These are phyloP conservation scores for Micropoecilia bifurca DNA, from an alignment of 2,797 vertebrate genomes.

Conservation along the genomic window DNA sequence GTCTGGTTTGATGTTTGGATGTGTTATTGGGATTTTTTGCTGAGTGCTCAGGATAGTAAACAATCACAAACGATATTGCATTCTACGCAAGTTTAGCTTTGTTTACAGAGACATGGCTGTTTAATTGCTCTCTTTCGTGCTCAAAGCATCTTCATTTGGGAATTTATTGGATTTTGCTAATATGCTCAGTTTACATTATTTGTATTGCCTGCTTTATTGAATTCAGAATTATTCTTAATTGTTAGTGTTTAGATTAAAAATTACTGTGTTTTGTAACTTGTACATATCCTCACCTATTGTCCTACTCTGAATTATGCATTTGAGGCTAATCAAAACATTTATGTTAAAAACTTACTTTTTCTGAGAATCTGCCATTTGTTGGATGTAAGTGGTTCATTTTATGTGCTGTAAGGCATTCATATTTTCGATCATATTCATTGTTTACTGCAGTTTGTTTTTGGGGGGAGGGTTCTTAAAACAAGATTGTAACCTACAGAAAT, in stretches of 20 bases:
- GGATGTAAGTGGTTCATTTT: neutral
- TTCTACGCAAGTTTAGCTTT: slow-evolving; percentile 69
- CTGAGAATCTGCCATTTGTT: neutral
- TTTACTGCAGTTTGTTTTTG: neutral
- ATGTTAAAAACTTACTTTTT: neutral
- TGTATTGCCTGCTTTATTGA: slow-evolving; percentile 31
- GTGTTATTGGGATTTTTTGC: slow-evolving; percentile 70
- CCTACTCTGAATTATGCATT: neutral
- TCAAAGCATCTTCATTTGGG: slow-evolving; percentile 44
- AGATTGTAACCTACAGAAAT: neutral
- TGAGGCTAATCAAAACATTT: neutral
- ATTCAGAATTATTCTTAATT: slow-evolving; percentile 25
- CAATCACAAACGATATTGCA: slow-evolving; percentile 74
- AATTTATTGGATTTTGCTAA: slow-evolving; percentile 55
- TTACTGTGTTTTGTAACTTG: neutral
- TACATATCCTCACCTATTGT: neutral
- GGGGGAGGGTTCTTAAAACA: too few species aligned
- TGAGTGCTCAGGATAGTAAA: slow-evolving; percentile 72
- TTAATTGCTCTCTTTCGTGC: slow-evolving; percentile 72
- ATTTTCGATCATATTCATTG: neutral
- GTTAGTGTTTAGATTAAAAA: neutral
- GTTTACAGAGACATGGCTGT: slow-evolving; percentile 66
- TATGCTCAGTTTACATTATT: slow-evolving; percentile 31
- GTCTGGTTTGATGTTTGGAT: slow-evolving; percentile 77
- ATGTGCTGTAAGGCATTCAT: neutral